These are phyloP conservation scores for Siphonodentalium dalli DNA, from an alignment of 2,888 invertebrate species.

Conservation along the genomic window DNA sequence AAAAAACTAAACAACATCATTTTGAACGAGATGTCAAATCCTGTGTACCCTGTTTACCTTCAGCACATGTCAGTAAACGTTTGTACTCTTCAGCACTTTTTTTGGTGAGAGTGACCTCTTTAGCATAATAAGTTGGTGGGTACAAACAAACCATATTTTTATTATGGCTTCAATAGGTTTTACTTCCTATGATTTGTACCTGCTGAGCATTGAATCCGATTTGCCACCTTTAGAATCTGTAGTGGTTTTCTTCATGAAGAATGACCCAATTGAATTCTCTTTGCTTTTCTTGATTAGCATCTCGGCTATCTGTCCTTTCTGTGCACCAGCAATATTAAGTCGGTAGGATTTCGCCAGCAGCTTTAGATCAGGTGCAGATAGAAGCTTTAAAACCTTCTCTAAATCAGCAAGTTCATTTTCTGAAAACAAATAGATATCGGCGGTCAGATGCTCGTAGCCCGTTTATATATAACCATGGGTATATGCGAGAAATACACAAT, in stretches of 20 bases:
- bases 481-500: too few relatives aligned
- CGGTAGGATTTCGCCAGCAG: conserved; percentile 61
- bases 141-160: too few relatives aligned
- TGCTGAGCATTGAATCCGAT: conserved; percentile 35
- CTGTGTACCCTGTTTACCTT: not conserved
- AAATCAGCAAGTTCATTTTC: conserved; percentile 48
- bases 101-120: too few relatives aligned
- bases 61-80: not conserved
- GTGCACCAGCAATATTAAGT: conserved; percentile 37
- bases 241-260: conserved; percentile 52
- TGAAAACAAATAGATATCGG: too few relatives aligned
- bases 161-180: not conserved
- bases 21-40: too few relatives aligned
- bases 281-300: conserved; percentile 60
- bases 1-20: too few relatives aligned
- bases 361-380: conserved; percentile 62
- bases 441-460: too few relatives aligned
- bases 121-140: not conserved
- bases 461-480: too few relatives aligned
- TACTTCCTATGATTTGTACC: conserved; percentile 22
- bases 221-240: conserved; percentile 25
- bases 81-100: too few relatives aligned
- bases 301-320: conserved; percentile 46
- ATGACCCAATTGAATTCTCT: conserved; percentile 49
- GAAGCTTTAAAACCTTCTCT: conserved; percentile 52